Evolutionary conservation across 1,140 invertebrate species (phyloP), one percentile per base, ranked within the genome.

Genomic region (Scaptomyza pallida): DNA sequence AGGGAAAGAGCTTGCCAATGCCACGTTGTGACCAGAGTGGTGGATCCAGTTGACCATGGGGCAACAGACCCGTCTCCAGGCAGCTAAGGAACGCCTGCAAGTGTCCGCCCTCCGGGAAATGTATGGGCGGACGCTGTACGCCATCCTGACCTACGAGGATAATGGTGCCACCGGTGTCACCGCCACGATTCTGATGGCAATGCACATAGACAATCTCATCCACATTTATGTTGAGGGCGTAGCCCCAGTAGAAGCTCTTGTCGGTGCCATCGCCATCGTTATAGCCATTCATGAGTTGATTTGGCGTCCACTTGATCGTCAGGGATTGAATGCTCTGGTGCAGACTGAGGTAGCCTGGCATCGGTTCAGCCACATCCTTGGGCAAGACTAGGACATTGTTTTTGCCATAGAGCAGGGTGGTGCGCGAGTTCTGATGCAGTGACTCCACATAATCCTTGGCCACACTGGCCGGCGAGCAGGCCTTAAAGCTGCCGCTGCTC

Each of bases 61-160:
- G 98, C 61, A 97, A 91, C 0, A 99, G 92, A 3, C 90, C 98
- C 57, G 95, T 98, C 92, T 99, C 98, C 63, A 99, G 92, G 90
- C 97, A 98, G 48, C 96, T 96, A 4, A 99, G 92, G 90, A 99
- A 99, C 0, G 96, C 95, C 52, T 98, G 92, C 72, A 98, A 92
- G 92, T 99, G 97, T 6, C 97, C 97, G 45, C 94, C 97, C 92
- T 96, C 95, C 1, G 97, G 97, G 89, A 99, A 99, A 81, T 97
- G 96, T 78, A 99, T 97, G 0, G 97, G 97, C 9, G 97, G 96
- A 48, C 96, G 93, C 91, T 99, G 98, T 2, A 98, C 96, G 0
- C 98, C 98, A 92, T 99, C 98, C 89, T 98, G 97, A 1, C 97
- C 97, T 0, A 99, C 97, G 5, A 99, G 93, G n/a, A 99, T 97